Evolutionary conservation across 2,888 invertebrate species (phyloP).

Genomic region (Caenorhabditis parvicauda): DNA sequence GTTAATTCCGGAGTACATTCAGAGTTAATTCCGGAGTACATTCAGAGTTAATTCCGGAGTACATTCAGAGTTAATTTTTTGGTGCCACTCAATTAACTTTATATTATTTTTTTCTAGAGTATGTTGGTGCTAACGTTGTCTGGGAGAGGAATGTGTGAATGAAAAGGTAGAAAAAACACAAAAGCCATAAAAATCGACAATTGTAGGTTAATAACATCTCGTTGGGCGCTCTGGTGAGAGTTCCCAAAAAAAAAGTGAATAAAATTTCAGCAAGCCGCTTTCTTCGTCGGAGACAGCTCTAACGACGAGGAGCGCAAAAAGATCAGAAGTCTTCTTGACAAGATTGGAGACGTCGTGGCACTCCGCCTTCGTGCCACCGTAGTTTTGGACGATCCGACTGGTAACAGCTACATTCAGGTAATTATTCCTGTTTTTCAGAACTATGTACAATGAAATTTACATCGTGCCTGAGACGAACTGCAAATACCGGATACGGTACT

Average conservation of each 20-base stretch:
- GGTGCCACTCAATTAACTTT: too few species aligned
- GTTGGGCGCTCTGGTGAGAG: too few species aligned
- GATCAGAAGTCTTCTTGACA: slow-evolving; percentile 37
- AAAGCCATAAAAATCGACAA: not conserved
- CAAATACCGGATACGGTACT: not conserved
- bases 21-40: too few species aligned
- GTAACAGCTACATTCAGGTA: slow-evolving; percentile 88
- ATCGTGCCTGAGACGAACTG: not conserved
- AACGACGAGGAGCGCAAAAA: slow-evolving; percentile 28
- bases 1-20: too few species aligned
- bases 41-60: too few species aligned
- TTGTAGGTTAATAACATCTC: too few species aligned
- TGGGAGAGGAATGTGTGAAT: too few species aligned
- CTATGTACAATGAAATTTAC: too few species aligned
- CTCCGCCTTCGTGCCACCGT: slow-evolving; percentile 71
- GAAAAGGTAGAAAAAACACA: not conserved
- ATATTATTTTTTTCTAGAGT: too few species aligned
- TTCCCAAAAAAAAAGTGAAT: too few species aligned
- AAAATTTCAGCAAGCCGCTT: slow-evolving; percentile 47
- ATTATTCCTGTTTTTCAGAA: not conserved
- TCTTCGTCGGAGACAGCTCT: slow-evolving; percentile 61
- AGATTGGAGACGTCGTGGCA: slow-evolving; percentile 43
- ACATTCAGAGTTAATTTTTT: too few species aligned
- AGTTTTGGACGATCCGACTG: slow-evolving; percentile 90
- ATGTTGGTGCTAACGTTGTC: too few species aligned